Evolutionary conservation across 2,888 invertebrate genomes (phyloP), one percentile per base, ranked within the genome.

Genomic region (Stratiomys singularior): DNA sequence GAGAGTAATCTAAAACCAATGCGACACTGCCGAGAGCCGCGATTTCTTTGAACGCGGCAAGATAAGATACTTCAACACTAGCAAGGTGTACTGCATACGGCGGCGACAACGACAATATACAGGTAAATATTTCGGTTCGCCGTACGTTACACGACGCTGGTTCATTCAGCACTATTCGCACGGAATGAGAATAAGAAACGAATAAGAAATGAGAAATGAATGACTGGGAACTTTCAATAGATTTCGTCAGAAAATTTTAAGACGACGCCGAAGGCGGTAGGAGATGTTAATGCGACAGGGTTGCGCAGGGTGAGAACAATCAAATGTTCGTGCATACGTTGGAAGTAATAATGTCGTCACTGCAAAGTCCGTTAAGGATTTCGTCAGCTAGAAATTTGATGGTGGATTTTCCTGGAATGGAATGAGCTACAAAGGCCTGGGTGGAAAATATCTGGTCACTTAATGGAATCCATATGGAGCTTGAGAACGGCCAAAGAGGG

Each of bases 201-300:
- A 27, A 37, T 67, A 28, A 37, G 37, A 13, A 28, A 56, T 37
- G 37, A 37, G 37, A 3, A 37, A 9, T 37, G 37, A 74, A 74
- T 74, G 58, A 74, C 58, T 58, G 23, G 60, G 18, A 44, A 21
- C 30, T 21, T 30, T 44, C 58, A 15, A 74, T 9, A 30, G 27
- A 28, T 74, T 74, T 74, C 74, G 60, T 74, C 74, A 74, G 74
- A 58, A 74, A n/a, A 58, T 58, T 1, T 46, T 47, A 71, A 71
- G 71, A 71, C 47, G 71, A 1, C 15, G 64, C 28, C 30, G n/a
- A n/a, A n/a, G n/a, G n/a, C n/a, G n/a, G n/a, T n/a, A n/a, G n/a
- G n/a, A n/a, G n/a, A n/a, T n/a, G n/a, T n/a, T n/a, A n/a, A n/a
- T n/a, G n/a, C n/a, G n/a, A n/a, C n/a, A n/a, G n/a, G n/a, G n/a